phyloP scores from a whole-genome alignment of 2,113 vertebrate species.

The Mobula birostris region DNA sequence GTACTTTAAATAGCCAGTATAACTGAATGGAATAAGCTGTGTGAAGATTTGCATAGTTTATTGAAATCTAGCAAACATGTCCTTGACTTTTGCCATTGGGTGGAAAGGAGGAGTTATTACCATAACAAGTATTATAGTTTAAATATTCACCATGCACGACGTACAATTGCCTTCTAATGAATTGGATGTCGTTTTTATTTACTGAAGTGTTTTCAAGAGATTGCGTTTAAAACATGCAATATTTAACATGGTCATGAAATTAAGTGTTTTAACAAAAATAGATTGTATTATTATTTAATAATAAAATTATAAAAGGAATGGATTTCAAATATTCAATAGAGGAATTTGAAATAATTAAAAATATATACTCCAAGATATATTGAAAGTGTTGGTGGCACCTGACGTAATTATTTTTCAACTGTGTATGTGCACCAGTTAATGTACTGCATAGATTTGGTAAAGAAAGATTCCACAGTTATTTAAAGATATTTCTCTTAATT shows the following conservation, averaged over 20 bases:
- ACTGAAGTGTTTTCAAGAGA: neutral
- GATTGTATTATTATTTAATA: neutral
- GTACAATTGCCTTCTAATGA: neutral
- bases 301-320: neutral
- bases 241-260: neutral
- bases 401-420: neutral
- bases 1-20: neutral
- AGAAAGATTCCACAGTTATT: neutral
- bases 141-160: neutral
- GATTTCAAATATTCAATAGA: neutral
- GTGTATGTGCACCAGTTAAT: neutral
- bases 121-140: neutral
- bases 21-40: neutral
- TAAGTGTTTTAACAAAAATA: neutral
- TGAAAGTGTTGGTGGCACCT: neutral
- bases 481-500: neutral
- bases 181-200: neutral
- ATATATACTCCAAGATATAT: neutral
- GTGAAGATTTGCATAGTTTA: neutral
- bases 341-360: neutral
- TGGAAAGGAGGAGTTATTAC: neutral
- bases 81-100: neutral
- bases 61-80: neutral
- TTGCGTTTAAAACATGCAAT: neutral
- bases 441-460: neutral